Conservation (phyloP, 2,797 vertebrate species). For the Mormyrops boulengeri region DNA sequence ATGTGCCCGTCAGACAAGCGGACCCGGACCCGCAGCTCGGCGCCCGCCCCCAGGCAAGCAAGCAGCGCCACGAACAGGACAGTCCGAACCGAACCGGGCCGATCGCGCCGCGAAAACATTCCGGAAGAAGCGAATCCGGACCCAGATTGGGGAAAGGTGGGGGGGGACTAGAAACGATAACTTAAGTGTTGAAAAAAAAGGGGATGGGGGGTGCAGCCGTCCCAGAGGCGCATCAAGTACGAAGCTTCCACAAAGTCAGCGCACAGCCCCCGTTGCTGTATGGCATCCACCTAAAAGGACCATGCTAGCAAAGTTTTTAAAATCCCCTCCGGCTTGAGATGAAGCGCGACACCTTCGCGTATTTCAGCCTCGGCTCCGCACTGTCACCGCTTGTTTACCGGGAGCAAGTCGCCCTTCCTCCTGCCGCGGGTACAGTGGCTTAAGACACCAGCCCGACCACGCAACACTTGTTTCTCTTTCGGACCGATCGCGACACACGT, state of each 20-base stretch:
- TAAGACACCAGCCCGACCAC: background rate
- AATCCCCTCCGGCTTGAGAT: background rate
- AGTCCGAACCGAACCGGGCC: conserved; percentile 43
- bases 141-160: conserved; percentile 38
- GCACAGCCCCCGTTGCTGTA: background rate
- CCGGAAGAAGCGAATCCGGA: conserved; percentile 47
- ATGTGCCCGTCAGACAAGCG: conserved; percentile 81
- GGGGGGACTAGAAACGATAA: conserved; percentile 31
- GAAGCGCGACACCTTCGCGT: background rate
- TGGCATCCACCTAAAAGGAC: background rate
- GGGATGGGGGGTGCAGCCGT: background rate
- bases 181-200: conserved; percentile 27
- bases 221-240: background rate
- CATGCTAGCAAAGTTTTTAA: conserved; percentile 3
- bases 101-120: conserved; percentile 58
- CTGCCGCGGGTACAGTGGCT: background rate
- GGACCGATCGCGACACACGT: background rate
- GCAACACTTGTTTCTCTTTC: background rate
- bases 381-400: background rate
- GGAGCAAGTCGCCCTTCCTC: background rate
- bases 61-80: conserved; percentile 49
- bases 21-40: conserved; percentile 85
- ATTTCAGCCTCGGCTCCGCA: background rate
- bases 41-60: conserved; percentile 44
- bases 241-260: background rate